Conservation (phyloP, 2,888 invertebrate genomes). For the Torymus auratus region DNA sequence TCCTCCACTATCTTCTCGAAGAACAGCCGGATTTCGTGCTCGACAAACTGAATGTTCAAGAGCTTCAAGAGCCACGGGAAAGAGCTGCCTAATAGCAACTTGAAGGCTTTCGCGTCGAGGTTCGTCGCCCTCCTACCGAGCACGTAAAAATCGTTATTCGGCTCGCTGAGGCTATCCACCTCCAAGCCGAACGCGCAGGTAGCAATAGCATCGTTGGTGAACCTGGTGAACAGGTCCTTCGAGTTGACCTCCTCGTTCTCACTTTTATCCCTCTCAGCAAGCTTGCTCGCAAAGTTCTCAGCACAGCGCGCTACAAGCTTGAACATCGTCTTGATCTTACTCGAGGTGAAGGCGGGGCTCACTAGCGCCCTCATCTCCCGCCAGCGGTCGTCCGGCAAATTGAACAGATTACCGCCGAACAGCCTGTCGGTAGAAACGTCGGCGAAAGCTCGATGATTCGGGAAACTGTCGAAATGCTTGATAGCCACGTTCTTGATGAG, state of each 20-base stretch:
- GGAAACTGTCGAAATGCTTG: constrained; percentile 68
- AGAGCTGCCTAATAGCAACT: not conserved
- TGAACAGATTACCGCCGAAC: constrained; percentile 61
- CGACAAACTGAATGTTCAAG: not conserved
- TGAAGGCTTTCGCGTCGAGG: constrained; percentile 49
- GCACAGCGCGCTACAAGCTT: constrained; percentile 75
- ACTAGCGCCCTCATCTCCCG: constrained; percentile 66
- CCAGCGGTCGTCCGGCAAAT: constrained; percentile 76
- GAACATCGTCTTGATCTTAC: constrained; percentile 69
- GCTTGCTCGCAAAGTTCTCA: constrained; percentile 64
- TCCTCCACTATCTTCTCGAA: constrained; percentile 59
- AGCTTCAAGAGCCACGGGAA: constrained; percentile 44
- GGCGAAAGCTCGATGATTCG: constrained; percentile 64
- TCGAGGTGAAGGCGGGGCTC: no score
- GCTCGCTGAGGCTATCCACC: constrained; percentile 65
- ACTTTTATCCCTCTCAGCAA: constrained; percentile 52
- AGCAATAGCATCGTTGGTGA: constrained; percentile 66
- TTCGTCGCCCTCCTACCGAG: constrained; percentile 58
- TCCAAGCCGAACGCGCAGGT: constrained; percentile 66
- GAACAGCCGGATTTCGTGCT: constrained; percentile 45
- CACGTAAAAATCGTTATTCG: constrained; percentile 65
- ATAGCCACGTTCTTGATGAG: constrained; percentile 65
- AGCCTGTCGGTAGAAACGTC: constrained; percentile 60
- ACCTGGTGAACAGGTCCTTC: constrained; percentile 65
- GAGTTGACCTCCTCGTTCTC: constrained; percentile 59